A percentile compares a stretch with the other conserved stretches of the same genome.
These are phyloP conservation scores for Neria commutata DNA, from an alignment of 2,888 invertebrate species.

Conservation along the genomic window DNA sequence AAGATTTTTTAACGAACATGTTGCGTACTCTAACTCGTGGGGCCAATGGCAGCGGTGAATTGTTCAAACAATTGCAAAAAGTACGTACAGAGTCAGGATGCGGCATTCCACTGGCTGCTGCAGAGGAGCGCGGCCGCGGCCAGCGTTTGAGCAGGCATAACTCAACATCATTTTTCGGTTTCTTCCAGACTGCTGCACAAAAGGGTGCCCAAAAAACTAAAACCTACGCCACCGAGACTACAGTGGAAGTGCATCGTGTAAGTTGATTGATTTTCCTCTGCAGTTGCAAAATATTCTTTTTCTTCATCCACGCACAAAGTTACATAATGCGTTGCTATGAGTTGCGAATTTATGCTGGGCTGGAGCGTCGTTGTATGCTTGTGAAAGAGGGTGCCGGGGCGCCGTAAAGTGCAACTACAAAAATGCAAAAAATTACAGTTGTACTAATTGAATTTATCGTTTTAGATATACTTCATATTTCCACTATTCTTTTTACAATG, in stretches of 20 bases:
- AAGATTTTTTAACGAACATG: too few relatives aligned
- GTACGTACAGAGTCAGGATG: slow-evolving; percentile 43
- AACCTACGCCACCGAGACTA: slow-evolving; percentile 62
- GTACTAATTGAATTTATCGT: too few relatives aligned
- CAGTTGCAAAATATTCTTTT: not conserved
- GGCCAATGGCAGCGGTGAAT: too few relatives aligned
- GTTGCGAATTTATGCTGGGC: too few relatives aligned
- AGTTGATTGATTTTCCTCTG: slow-evolving; percentile 31
- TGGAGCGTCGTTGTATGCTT: too few relatives aligned
- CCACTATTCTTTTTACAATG: too few relatives aligned
- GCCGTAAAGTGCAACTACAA: too few relatives aligned
- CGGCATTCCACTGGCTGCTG: not conserved
- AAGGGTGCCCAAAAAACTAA: slow-evolving; percentile 53
- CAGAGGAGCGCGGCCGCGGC: slow-evolving; percentile 19
- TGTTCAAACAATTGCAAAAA: slow-evolving; percentile 57
- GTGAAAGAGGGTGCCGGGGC: too few relatives aligned
- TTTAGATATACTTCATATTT: too few relatives aligned
- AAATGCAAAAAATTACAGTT: too few relatives aligned
- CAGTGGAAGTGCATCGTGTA: slow-evolving; percentile 60
- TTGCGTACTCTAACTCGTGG: too few relatives aligned
- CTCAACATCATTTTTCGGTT: slow-evolving; percentile 58
- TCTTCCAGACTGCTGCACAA: slow-evolving; percentile 56
- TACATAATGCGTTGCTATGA: slow-evolving; percentile 16
- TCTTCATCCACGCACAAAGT: not conserved
- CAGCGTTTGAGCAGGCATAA: slow-evolving; percentile 35